Conservation (phyloP, 2,888 invertebrate genomes). For the Ennomos quercinarius region DNA sequence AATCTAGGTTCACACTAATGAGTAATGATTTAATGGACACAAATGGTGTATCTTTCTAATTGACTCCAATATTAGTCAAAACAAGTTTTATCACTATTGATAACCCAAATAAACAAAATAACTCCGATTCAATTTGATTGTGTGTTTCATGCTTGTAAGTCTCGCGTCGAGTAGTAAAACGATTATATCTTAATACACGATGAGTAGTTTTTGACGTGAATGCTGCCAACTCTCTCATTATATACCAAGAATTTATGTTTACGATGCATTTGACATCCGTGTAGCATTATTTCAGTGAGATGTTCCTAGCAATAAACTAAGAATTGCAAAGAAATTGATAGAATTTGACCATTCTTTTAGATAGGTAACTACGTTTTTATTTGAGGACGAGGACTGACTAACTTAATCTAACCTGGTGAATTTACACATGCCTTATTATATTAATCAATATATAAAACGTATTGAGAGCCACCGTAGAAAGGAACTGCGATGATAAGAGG, state of each 20-base stretch:
- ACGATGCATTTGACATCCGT: conserved; percentile 34
- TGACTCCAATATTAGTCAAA: conserved; percentile 28
- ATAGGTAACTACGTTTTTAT: too few species aligned
- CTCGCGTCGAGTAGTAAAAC: conserved; percentile 23
- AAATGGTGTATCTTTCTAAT: conserved; percentile 25
- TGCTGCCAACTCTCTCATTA: conserved; percentile 29
- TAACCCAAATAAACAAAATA: conserved; percentile 29
- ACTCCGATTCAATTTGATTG: conserved; percentile 6
- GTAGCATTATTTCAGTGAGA: conserved; percentile 25
- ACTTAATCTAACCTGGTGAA: too few species aligned
- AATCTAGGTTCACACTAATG: conserved; percentile 7
- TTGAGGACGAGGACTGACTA: too few species aligned
- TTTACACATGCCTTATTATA: too few species aligned
- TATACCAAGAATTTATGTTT: conserved; percentile 36
- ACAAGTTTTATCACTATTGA: conserved; percentile 33
- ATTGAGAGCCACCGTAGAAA: too few species aligned
- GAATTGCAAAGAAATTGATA: conserved; percentile 10
- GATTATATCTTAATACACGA: conserved; percentile 32
- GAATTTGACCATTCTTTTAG: too few species aligned
- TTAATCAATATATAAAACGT: too few species aligned
- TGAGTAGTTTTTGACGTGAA: conserved; percentile 36
- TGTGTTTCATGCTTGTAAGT: conserved; percentile 12
- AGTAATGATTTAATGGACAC: conserved; percentile 4
- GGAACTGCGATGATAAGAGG: too few species aligned
- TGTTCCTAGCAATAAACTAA: conserved; percentile 17